Evolutionary conservation across 1,140 invertebrate genomes (phyloP).

Genomic region (Euwallacea fornicatus): DNA sequence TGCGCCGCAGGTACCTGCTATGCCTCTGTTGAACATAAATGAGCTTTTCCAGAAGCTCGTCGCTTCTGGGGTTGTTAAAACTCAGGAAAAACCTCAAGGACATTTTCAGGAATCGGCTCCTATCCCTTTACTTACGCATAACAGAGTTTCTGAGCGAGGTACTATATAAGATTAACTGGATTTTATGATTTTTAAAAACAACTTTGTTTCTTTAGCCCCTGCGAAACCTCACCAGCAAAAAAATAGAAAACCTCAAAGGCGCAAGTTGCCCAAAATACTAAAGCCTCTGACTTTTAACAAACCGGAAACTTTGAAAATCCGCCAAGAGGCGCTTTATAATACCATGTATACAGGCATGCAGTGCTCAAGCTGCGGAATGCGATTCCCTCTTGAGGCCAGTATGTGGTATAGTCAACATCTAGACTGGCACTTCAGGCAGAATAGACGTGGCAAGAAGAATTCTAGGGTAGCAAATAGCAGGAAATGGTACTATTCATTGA

Average conservation of each 20-base stretch:
- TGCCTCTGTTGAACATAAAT: constrained; percentile 63
- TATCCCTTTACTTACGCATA: no score
- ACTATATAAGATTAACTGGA: no score
- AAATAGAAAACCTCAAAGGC: constrained; percentile 31
- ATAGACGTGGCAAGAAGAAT: constrained; percentile 83
- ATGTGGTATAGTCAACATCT: constrained; percentile 89
- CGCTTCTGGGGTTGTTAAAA: constrained; percentile 78
- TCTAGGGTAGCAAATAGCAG: constrained; percentile 79
- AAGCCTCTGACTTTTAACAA: constrained; percentile 66
- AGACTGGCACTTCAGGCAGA: constrained; percentile 97
- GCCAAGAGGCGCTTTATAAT: constrained; percentile 68
- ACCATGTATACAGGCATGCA: constrained; percentile 86
- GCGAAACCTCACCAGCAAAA: constrained; percentile 54
- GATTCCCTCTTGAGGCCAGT: constrained; percentile 86
- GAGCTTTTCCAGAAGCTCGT: constrained; percentile 83
- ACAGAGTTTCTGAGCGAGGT: no score
- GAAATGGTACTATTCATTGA: constrained; percentile 86
- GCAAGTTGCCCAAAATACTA: constrained; percentile 49
- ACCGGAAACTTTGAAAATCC: constrained; percentile 74
- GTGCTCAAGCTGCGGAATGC: constrained; percentile 89
- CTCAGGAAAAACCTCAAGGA: constrained; percentile 28
- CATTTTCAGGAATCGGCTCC: no score
- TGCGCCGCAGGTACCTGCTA: constrained; percentile 44
- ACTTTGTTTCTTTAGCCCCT: not conserved
- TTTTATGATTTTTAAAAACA: constrained; percentile 6